These are phyloP conservation scores for Sebastes vulpes DNA, from an alignment of 2,797 vertebrate genomes.

Conservation along the genomic window DNA sequence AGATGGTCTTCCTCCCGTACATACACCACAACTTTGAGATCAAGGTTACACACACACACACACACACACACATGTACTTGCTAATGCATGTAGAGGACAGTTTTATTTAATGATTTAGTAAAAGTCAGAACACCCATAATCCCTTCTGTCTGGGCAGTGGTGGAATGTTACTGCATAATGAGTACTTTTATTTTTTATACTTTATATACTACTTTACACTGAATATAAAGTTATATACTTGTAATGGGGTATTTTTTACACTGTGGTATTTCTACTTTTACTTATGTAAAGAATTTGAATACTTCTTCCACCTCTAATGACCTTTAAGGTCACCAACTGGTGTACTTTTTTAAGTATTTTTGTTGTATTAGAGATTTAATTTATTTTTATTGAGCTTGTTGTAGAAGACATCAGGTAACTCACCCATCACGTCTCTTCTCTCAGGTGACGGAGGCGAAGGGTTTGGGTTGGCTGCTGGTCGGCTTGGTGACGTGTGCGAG, in stretches of 20 bases:
- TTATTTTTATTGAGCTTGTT: not conserved
- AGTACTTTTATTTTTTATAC: not conserved
- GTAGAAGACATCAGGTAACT: not conserved
- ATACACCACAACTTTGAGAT: slow-evolving; percentile 95
- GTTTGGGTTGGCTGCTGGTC: slow-evolving; percentile 91
- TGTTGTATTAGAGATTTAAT: not conserved
- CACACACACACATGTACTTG: too few species aligned
- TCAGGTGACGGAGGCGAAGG: slow-evolving; percentile 95
- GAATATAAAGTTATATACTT: too few species aligned
- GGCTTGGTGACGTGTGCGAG: slow-evolving; percentile 92
- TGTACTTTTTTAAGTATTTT: not conserved
- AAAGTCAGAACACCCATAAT: not conserved
- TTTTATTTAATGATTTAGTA: too few species aligned
- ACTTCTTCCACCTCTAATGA: not conserved
- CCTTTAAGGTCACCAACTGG: not conserved
- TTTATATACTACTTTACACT: not conserved
- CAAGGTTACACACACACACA: slow-evolving; percentile 85
- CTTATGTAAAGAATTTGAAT: not conserved
- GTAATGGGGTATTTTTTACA: not conserved
- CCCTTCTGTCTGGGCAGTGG: not conserved
- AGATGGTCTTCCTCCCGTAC: slow-evolving; percentile 92
- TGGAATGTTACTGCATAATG: not conserved
- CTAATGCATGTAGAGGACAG: too few species aligned
- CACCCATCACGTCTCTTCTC: not conserved
- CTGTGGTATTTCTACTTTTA: not conserved